Conservation (phyloP, 35 echinoderm and acorn worm genomes). For the Diadema setosum region DNA sequence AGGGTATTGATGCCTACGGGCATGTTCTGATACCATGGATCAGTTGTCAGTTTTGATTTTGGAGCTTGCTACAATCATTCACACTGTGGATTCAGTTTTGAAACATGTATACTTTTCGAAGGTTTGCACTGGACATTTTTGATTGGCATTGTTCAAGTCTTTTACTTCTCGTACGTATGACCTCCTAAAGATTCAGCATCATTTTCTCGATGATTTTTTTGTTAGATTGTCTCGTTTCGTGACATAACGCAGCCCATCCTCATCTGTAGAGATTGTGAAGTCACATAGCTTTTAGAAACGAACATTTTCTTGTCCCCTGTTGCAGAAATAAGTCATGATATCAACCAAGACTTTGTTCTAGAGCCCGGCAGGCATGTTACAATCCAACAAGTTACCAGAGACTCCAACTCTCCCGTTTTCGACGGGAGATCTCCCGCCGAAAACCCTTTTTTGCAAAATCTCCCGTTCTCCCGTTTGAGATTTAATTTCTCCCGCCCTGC, state of each 20-base stretch:
- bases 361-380: neutral
- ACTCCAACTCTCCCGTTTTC: too few relatives aligned
- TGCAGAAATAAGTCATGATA: neutral
- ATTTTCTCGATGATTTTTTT: constrained; percentile 40
- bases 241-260: too few relatives aligned
- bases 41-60: neutral
- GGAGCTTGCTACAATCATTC: constrained; percentile 30
- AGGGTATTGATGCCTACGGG: neutral
- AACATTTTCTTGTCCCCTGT: constrained; percentile 1
- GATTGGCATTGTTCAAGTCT: neutral
- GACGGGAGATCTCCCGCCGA: too few relatives aligned
- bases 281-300: neutral
- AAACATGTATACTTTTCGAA: neutral
- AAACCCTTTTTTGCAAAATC: too few relatives aligned
- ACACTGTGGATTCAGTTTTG: constrained; percentile 34
- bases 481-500: too few relatives aligned
- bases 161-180: constrained; percentile 16
- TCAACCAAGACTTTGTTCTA: constrained; percentile 33
- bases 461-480: too few relatives aligned
- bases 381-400: neutral
- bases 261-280: neutral
- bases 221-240: constrained; percentile 20
- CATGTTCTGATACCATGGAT: neutral
- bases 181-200: neutral
- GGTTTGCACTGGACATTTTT: constrained; percentile 19